phyloP scores from a whole-genome alignment of 2,113 vertebrate genomes.

The Leucoraja erinaceus region DNA sequence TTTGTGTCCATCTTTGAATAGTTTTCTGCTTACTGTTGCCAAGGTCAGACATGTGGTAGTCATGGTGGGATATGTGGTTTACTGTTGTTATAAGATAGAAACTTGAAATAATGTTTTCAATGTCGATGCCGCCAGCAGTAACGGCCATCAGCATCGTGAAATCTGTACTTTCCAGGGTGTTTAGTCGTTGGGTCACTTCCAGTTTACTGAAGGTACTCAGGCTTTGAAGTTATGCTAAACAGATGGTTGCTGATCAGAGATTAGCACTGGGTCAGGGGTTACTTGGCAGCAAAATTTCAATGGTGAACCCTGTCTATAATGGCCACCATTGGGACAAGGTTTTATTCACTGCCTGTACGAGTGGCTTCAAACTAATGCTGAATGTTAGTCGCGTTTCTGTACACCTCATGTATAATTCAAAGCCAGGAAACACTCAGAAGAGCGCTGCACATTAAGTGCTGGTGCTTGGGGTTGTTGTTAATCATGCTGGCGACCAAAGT shows the following conservation, averaged over 20 bases:
- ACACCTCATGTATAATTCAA: conserved; percentile 33
- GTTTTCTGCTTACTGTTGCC: too few relatives aligned
- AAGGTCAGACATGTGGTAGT: neutral
- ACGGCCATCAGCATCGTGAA: neutral
- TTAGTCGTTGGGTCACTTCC: conserved; percentile 11
- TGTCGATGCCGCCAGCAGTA: neutral
- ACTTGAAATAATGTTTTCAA: neutral
- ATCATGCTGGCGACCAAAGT: neutral
- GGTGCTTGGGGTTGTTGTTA: neutral
- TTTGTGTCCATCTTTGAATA: too few relatives aligned
- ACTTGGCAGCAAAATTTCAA: conserved; percentile 31
- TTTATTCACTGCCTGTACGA: conserved; percentile 29
- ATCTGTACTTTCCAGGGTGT: neutral
- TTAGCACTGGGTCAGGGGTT: conserved; percentile 34
- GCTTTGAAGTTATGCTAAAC: conserved; percentile 36
- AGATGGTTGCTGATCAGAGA: conserved; percentile 37
- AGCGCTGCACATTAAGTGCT: neutral
- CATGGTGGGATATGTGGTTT: neutral
- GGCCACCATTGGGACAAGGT: conserved; percentile 1
- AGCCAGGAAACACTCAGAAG: neutral
- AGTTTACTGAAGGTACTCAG: neutral
- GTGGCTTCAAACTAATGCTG: neutral
- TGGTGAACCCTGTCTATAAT: conserved; percentile 30
- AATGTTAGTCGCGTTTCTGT: neutral
- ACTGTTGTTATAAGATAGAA: neutral